phyloP scores from a whole-genome alignment of 2,113 vertebrate species.

The Lates calcarifer region DNA sequence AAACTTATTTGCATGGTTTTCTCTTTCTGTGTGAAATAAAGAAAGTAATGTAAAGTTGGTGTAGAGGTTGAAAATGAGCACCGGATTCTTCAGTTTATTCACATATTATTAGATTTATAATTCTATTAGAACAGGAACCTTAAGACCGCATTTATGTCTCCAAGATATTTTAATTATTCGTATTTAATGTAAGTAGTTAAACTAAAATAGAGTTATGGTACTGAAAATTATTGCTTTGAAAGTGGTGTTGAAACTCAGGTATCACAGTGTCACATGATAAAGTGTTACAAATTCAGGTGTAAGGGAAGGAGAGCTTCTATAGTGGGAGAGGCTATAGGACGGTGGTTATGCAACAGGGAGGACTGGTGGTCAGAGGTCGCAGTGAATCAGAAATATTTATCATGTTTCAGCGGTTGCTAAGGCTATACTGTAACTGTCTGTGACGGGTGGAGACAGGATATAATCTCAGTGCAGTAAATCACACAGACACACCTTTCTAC shows the following conservation, averaged over 20 bases:
- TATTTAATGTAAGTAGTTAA: too few relatives aligned
- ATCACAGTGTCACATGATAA: too few relatives aligned
- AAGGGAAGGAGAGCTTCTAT: background rate
- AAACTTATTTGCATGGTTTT: too few relatives aligned
- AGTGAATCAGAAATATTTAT: conserved; percentile 50
- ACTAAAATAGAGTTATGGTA: too few relatives aligned
- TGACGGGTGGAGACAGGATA: conserved; percentile 21
- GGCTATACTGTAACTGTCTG: background rate
- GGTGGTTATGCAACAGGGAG: conserved; percentile 19
- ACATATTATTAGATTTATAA: background rate
- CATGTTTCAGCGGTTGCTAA: conserved; percentile 25
- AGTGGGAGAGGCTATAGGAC: background rate
- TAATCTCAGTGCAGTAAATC: conserved; percentile 39
- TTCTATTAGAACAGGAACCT: background rate
- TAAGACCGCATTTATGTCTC: background rate
- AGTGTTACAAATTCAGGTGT: background rate
- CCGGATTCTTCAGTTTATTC: too few relatives aligned
- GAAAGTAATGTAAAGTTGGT: too few relatives aligned
- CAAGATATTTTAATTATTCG: background rate
- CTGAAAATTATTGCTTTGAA: too few relatives aligned
- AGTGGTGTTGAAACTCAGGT: background rate
- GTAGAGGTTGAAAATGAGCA: too few relatives aligned
- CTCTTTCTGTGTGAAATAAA: too few relatives aligned
- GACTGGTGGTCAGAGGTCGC: conserved; percentile 24
- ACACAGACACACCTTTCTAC: conserved; percentile 44